Evolutionary conservation across 2,797 vertebrate species (phyloP).

Genomic region (Myotis daubentonii): DNA sequence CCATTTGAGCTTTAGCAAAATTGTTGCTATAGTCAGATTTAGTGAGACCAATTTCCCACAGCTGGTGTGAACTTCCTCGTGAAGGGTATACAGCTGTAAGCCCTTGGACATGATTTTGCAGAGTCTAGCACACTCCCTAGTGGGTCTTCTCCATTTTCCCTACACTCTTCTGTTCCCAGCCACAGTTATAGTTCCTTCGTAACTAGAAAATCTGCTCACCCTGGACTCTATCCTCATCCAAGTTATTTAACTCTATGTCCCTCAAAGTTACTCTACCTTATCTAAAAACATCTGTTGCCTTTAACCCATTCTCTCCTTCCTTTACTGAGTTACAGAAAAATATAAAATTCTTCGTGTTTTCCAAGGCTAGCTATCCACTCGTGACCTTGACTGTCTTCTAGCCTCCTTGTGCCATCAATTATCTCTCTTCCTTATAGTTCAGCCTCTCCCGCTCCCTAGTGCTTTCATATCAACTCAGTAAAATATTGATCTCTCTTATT

Average conservation of each 20-base stretch:
- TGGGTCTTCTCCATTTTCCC: background rate
- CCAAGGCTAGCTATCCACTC: background rate
- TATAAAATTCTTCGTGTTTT: background rate
- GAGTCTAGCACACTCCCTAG: background rate
- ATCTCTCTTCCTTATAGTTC: background rate
- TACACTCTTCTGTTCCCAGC: background rate
- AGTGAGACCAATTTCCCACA: constrained; percentile 52
- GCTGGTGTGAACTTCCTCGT: constrained; percentile 26
- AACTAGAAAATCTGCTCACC: background rate
- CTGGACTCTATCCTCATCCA: background rate
- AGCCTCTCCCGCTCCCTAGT: background rate
- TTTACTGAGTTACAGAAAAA: background rate
- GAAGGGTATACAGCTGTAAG: constrained; percentile 21
- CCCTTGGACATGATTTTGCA: background rate
- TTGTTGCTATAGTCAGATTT: background rate
- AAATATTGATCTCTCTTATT: background rate
- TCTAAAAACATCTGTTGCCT: background rate
- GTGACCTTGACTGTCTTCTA: background rate
- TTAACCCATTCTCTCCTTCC: background rate
- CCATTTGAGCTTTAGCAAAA: constrained; percentile 41
- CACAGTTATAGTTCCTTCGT: background rate
- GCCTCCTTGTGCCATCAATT: background rate
- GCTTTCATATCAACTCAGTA: background rate
- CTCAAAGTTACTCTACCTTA: background rate
- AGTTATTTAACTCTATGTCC: background rate